Conservation (phyloP, 2,797 vertebrate species). For the Eidolon dupreanum region DNA sequence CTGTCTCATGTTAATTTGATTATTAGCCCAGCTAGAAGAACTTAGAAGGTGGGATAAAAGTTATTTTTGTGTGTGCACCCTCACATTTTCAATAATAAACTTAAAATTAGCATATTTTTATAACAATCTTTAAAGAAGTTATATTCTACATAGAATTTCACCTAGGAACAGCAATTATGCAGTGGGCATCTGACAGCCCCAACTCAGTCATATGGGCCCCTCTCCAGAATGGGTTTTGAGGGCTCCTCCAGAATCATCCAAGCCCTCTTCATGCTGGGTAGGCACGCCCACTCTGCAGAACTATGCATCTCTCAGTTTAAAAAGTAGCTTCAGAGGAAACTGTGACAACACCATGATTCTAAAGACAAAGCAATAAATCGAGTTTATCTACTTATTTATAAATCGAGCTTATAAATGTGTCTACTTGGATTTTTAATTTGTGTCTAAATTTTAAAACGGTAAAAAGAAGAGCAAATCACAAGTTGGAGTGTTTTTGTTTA, state of each 20-base stretch:
- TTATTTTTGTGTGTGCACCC: neutral
- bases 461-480: neutral
- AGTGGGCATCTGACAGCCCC: rapidly evolving
- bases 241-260: too few species aligned
- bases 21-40: neutral
- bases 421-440: neutral
- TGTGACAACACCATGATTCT: neutral
- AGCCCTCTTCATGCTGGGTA: neutral
- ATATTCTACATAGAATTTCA: neutral
- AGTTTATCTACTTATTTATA: neutral
- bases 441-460: neutral
- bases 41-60: neutral
- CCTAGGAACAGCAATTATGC: neutral
- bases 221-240: neutral
- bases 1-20: neutral
- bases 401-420: too few species aligned
- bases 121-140: neutral
- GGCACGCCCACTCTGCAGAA: neutral
- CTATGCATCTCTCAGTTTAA: neutral
- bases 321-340: neutral
- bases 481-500: neutral
- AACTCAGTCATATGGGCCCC: too few species aligned
- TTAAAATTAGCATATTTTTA: neutral
- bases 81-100: neutral
- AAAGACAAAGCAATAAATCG: neutral